Conservation (phyloP, 2,113 vertebrate genomes). For the Campylorhamphus procurvoides region DNA sequence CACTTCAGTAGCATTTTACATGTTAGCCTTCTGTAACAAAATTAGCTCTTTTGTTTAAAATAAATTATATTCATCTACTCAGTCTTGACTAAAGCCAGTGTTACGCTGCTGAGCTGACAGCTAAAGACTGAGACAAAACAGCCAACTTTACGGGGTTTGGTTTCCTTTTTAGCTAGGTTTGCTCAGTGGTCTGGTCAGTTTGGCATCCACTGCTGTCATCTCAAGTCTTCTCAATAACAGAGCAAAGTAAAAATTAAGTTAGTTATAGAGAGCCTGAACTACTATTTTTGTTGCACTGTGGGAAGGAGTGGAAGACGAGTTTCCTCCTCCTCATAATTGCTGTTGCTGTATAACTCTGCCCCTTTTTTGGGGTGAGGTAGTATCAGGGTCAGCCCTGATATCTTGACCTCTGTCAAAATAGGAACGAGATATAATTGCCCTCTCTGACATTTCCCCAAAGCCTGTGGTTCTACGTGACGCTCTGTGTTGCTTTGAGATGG, state of each 20-base stretch:
- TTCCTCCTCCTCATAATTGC: not conserved
- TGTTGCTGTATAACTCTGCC: not conserved
- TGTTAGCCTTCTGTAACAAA: not conserved
- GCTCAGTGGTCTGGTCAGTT: not conserved
- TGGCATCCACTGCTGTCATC: conserved; percentile 6
- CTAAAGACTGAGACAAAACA: not conserved
- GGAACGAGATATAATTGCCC: not conserved
- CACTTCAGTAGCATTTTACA: not conserved
- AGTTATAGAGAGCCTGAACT: not conserved
- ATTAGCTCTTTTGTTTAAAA: not conserved
- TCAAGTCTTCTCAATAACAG: not conserved
- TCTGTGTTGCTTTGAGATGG: not conserved
- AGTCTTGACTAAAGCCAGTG: not conserved
- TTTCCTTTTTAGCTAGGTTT: conserved; percentile 34
- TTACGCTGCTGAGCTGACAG: not conserved
- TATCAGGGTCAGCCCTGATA: not conserved
- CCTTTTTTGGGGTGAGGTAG: not conserved
- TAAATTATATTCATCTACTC: not conserved
- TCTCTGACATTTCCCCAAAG: not conserved
- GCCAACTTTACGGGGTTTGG: not conserved
- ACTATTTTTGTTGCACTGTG: not conserved
- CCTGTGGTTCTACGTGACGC: not conserved
- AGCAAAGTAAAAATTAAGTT: conserved; percentile 16
- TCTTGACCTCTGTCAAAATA: not conserved
- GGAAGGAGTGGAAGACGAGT: not conserved